Evolutionary conservation across 2,113 vertebrate genomes (phyloP).

Genomic region (Neodontobutis hainanensis): DNA sequence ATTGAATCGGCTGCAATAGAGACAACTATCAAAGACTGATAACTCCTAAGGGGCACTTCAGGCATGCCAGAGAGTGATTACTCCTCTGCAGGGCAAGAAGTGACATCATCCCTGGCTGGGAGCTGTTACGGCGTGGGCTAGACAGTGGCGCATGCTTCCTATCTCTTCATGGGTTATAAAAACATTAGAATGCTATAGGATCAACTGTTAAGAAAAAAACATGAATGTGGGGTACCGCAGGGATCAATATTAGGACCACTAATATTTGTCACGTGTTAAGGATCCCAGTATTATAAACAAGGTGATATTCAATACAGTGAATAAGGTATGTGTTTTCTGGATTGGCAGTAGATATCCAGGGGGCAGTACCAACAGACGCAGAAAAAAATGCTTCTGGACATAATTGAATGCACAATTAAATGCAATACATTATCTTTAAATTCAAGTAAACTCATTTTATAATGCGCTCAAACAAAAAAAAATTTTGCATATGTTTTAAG

Average conservation of each 20-base stretch:
- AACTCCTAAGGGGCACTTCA: constrained; percentile 70
- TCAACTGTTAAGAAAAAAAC: neutral
- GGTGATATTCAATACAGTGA: too few species aligned
- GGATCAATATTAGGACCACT: constrained; percentile 3
- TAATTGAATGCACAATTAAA: too few species aligned
- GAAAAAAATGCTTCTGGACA: too few species aligned
- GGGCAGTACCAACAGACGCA: too few species aligned
- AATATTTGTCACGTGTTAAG: neutral
- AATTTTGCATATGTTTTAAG: too few species aligned
- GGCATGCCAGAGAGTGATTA: constrained; percentile 72
- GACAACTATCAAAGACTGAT: constrained; percentile 73
- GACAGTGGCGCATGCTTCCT: constrained; percentile 36
- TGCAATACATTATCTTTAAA: too few species aligned
- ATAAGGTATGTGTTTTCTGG: too few species aligned
- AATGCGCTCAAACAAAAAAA: too few species aligned
- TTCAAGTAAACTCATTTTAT: too few species aligned
- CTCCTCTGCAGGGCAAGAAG: constrained; percentile 68
- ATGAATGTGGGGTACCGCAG: neutral
- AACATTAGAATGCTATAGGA: constrained; percentile 31
- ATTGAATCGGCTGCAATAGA: constrained; percentile 66
- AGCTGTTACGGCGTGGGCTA: constrained; percentile 48
- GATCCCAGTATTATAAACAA: too few species aligned
- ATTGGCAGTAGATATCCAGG: too few species aligned
- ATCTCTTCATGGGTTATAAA: constrained; percentile 28
- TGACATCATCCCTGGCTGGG: constrained; percentile 71